A percentile compares a stretch with the other conserved stretches of the same genome.
Conservation (phyloP, 2,888 invertebrate species). For the Pollenia labialis region DNA sequence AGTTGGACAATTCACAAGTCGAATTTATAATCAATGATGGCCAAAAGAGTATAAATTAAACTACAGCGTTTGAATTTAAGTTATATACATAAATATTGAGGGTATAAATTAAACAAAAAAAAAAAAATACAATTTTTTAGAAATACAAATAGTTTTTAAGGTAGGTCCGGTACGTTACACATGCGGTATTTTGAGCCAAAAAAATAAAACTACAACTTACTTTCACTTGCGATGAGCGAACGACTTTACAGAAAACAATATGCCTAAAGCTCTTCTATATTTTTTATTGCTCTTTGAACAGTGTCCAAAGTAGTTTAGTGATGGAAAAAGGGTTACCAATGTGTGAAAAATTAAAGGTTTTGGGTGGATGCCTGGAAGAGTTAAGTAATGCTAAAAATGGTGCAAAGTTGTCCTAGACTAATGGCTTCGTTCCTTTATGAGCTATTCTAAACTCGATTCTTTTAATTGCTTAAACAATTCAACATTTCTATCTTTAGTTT, state of each 20-base stretch:
- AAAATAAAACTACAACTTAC: constrained; percentile 75
- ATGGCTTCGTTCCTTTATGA: too few species aligned
- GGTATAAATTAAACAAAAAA: background rate
- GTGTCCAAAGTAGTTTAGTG: constrained; percentile 33
- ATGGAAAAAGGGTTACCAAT: constrained; percentile 1
- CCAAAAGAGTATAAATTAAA: constrained; percentile 2
- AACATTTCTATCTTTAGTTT: too few species aligned
- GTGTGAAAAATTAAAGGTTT: background rate
- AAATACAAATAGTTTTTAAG: constrained; percentile 61
- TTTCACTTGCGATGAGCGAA: constrained; percentile 77
- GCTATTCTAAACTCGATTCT: too few species aligned
- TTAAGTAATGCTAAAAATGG: too few species aligned
- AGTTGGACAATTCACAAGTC: constrained; percentile 20
- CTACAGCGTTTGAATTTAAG: constrained; percentile 63
- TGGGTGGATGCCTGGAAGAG: too few species aligned
- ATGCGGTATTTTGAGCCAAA: constrained; percentile 47
- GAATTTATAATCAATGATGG: constrained; percentile 16
- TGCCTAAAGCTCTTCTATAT: constrained; percentile 10
- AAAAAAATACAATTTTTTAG: background rate
- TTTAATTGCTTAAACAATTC: too few species aligned
- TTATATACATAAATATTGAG: constrained; percentile 7
- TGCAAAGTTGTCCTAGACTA: too few species aligned
- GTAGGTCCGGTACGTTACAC: constrained; percentile 73
- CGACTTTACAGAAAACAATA: constrained; percentile 4
- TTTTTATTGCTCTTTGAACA: constrained; percentile 35